A percentile compares a stretch with the other conserved stretches of the same genome.
Evolutionary conservation across 2,113 vertebrate species (phyloP).

Genomic region (Sialia sialis): DNA sequence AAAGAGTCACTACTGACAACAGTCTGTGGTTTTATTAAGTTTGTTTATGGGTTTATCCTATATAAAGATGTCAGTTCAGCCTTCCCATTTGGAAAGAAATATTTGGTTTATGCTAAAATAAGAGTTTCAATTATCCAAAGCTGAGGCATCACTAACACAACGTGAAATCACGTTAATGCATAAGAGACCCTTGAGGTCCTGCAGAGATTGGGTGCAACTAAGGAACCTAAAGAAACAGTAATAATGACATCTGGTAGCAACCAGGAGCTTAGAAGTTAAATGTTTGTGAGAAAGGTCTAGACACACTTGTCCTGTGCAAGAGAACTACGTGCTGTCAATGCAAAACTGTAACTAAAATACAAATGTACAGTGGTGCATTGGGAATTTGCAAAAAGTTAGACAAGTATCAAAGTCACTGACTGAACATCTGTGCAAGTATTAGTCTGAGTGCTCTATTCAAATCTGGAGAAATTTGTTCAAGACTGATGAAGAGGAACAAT

Average conservation of each 20-base stretch:
- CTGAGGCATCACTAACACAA: neutral
- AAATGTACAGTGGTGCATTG: neutral
- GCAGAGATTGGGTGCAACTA: neutral
- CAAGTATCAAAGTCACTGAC: neutral
- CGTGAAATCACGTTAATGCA: neutral
- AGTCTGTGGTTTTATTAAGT: neutral
- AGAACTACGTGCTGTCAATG: neutral
- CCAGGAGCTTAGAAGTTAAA: neutral
- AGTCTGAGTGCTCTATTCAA: neutral
- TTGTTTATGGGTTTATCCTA: neutral
- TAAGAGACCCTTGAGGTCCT: neutral
- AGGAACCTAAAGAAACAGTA: neutral
- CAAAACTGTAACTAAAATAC: neutral
- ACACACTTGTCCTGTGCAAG: neutral
- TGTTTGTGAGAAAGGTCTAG: neutral
- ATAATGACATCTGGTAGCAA: neutral
- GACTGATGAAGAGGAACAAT: neutral
- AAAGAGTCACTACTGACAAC: neutral
- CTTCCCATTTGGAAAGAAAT: neutral
- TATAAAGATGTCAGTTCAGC: neutral
- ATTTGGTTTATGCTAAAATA: neutral
- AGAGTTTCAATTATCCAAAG: neutral
- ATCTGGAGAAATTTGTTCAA: neutral
- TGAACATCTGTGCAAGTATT: neutral
- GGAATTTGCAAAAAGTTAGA: neutral